Conservation (phyloP, 2,113 vertebrate species). For the Hyla sarda region DNA sequence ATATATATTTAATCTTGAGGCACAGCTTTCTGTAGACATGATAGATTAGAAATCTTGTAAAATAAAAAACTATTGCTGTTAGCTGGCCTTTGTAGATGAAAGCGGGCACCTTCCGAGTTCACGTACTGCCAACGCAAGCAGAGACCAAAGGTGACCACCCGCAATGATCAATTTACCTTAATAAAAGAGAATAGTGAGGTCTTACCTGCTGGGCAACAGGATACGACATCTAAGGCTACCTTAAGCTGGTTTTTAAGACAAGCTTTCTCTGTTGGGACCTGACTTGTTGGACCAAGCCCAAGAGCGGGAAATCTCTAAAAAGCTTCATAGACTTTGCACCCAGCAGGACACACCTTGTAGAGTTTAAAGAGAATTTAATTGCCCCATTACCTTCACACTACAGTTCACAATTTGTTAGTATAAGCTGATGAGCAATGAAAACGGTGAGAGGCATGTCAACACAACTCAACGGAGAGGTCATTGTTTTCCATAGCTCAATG, state of each 20-base stretch:
- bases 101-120: not conserved
- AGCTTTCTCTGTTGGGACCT: not conserved
- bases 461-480: not conserved
- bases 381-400: conserved; percentile 42
- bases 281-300: not conserved
- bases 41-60: no score
- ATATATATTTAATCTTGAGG: no score
- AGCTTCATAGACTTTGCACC: conserved; percentile 15
- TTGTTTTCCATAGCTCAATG: not conserved
- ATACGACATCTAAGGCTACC: conserved; percentile 10
- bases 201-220: conserved; percentile 3
- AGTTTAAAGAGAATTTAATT: conserved; percentile 52
- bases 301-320: conserved; percentile 25
- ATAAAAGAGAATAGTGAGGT: conserved; percentile 12
- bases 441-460: conserved; percentile 44
- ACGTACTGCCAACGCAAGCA: not conserved
- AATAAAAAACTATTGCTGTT: not conserved
- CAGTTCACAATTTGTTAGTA: conserved; percentile 50
- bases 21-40: no score
- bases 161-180: not conserved
- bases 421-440: conserved; percentile 46
- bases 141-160: not conserved
- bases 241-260: not conserved
- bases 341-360: conserved; percentile 39
- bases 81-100: not conserved